Conservation (phyloP, 2,888 invertebrate species). For the Scrobipalpa atriplicella region DNA sequence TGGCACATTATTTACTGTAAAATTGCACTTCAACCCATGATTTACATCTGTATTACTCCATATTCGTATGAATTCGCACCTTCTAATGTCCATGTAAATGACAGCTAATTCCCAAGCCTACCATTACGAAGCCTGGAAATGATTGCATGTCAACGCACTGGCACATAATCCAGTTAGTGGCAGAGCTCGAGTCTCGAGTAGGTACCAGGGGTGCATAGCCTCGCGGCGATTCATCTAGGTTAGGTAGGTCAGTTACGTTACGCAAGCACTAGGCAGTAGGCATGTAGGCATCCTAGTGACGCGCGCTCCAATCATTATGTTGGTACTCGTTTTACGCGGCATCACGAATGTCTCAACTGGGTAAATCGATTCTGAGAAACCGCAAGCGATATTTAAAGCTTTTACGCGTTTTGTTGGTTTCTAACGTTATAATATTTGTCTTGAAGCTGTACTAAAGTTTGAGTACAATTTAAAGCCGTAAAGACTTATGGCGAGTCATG, state of each 20-base stretch:
- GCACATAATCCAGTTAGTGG: slow-evolving; percentile 65
- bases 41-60: slow-evolving; percentile 14
- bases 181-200: slow-evolving; percentile 16
- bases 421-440: not conserved
- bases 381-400: slow-evolving; percentile 13
- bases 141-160: slow-evolving; percentile 49
- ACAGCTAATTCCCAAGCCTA: slow-evolving; percentile 31
- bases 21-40: slow-evolving; percentile 29
- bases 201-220: slow-evolving; percentile 61
- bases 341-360: slow-evolving; percentile 29
- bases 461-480: not conserved
- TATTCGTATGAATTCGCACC: slow-evolving; percentile 24
- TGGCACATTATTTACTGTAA: slow-evolving; percentile 21
- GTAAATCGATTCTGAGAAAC: slow-evolving; percentile 30
- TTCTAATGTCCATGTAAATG: slow-evolving; percentile 27
- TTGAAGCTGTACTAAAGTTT: not conserved
- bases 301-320: slow-evolving; percentile 43
- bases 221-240: slow-evolving; percentile 64
- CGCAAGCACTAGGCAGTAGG: slow-evolving; percentile 42
- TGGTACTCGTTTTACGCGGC: slow-evolving; percentile 25
- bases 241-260: slow-evolving; percentile 57
- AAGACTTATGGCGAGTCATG: not conserved
- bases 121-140: slow-evolving; percentile 39
- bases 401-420: slow-evolving; percentile 14
- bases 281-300: slow-evolving; percentile 54